These are phyloP conservation scores for Drosophila insularis DNA, from an alignment of 1,140 invertebrate genomes.

Conservation along the genomic window DNA sequence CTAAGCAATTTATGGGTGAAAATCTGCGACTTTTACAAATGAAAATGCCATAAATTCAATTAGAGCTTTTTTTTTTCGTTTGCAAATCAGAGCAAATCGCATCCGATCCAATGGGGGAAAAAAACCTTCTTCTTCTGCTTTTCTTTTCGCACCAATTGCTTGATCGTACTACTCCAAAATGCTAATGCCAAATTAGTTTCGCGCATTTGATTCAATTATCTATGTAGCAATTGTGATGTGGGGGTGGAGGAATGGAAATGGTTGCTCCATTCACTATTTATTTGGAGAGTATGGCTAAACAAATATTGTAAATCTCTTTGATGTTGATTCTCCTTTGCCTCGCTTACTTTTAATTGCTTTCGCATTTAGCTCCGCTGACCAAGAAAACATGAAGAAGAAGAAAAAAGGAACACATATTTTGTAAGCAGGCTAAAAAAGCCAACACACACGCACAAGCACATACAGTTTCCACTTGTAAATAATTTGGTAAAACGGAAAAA, in stretches of 20 bases:
- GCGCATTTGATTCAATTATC: conserved; percentile 72
- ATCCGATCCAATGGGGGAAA: not conserved
- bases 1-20: conserved; percentile 74
- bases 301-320: conserved; percentile 68
- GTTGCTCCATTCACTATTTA: conserved; percentile 47
- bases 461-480: conserved; percentile 49
- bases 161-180: conserved; percentile 25
- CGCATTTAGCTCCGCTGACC: conserved; percentile 30
- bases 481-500: conserved; percentile 29
- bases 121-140: conserved; percentile 27
- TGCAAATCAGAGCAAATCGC: conserved; percentile 70
- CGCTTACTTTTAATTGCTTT: conserved; percentile 58
- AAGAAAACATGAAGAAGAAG: conserved; percentile 39
- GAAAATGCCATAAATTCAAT: conserved; percentile 76
- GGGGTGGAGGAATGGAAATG: conserved; percentile 1
- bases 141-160: conserved; percentile 61
- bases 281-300: conserved; percentile 44
- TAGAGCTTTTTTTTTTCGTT: conserved; percentile 50
- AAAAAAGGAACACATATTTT: conserved; percentile 36
- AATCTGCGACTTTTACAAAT: conserved; percentile 67
- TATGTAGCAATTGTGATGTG: conserved; percentile 27
- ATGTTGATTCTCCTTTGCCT: conserved; percentile 45
- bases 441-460: not conserved
- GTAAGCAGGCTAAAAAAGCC: conserved; percentile 30
- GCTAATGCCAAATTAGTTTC: conserved; percentile 70